phyloP scores from a whole-genome alignment of 2,797 vertebrate genomes.

The Centroberyx gerrardi region DNA sequence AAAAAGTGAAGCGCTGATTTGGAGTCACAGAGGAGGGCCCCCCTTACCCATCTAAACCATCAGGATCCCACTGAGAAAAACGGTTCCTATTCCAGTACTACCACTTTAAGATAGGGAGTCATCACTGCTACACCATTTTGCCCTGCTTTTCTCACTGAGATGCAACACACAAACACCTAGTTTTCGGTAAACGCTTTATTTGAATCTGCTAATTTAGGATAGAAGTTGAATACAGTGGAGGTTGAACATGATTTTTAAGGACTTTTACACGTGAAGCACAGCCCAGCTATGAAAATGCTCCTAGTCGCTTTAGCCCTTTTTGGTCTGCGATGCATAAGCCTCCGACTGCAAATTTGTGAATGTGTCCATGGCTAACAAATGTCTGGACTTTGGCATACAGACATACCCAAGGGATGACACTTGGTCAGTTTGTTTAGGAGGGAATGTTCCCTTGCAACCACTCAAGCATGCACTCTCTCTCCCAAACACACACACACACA shows the following conservation, averaged over 20 bases:
- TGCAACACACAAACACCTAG: constrained; percentile 2
- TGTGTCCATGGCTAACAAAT: neutral
- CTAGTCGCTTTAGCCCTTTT: too few species aligned
- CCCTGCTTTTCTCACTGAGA: constrained; percentile 21
- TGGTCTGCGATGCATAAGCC: neutral
- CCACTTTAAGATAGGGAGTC: constrained; percentile 27
- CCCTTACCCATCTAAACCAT: constrained; percentile 14
- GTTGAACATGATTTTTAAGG: too few species aligned
- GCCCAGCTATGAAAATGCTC: neutral
- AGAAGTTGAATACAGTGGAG: too few species aligned
- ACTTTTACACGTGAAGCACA: neutral
- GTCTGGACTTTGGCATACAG: neutral
- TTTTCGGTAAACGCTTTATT: neutral
- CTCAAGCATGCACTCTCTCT: neutral
- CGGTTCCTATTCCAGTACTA: neutral
- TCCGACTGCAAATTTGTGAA: neutral
- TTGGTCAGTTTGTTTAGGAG: neutral
- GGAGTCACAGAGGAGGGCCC: neutral
- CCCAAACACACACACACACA: constrained; percentile 1
- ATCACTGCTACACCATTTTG: neutral
- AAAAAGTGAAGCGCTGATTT: constrained; percentile 19
- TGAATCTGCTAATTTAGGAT: too few species aligned
- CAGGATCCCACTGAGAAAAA: constrained; percentile 18
- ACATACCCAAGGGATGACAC: neutral
- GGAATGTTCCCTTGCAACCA: neutral